phyloP scores from a whole-genome alignment of 2,113 vertebrate species.

The Myiagra hebetior region DNA sequence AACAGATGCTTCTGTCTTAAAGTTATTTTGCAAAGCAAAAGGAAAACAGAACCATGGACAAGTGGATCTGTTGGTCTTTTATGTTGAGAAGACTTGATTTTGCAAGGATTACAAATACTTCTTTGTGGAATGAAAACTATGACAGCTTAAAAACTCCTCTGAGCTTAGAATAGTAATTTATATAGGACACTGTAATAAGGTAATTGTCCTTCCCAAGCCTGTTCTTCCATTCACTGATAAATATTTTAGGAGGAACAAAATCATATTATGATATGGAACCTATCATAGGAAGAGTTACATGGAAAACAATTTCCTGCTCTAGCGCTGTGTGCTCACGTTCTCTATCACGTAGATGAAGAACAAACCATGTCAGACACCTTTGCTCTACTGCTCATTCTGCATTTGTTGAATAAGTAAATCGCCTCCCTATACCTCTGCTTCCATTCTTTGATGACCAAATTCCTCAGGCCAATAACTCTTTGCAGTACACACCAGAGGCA shows the following conservation, averaged over 20 bases:
- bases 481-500: background rate
- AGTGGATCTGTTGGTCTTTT: background rate
- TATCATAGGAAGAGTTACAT: background rate
- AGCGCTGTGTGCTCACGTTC: background rate
- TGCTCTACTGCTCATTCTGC: background rate
- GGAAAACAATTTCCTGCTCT: background rate
- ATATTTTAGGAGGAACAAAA: background rate
- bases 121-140: background rate
- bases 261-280: background rate
- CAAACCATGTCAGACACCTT: background rate
- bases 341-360: background rate
- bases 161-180: background rate
- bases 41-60: background rate
- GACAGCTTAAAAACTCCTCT: background rate
- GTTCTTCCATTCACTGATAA: background rate
- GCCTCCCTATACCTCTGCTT: background rate
- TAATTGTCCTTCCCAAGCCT: background rate
- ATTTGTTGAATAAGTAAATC: background rate
- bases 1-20: background rate
- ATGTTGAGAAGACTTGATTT: background rate
- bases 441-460: background rate
- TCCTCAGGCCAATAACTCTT: background rate
- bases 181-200: background rate
- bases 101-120: background rate
- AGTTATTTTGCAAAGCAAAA: background rate